These are phyloP conservation scores for Pseudorhombus dupliciocellatus DNA, from an alignment of 2,113 vertebrate genomes.

Conservation along the genomic window DNA sequence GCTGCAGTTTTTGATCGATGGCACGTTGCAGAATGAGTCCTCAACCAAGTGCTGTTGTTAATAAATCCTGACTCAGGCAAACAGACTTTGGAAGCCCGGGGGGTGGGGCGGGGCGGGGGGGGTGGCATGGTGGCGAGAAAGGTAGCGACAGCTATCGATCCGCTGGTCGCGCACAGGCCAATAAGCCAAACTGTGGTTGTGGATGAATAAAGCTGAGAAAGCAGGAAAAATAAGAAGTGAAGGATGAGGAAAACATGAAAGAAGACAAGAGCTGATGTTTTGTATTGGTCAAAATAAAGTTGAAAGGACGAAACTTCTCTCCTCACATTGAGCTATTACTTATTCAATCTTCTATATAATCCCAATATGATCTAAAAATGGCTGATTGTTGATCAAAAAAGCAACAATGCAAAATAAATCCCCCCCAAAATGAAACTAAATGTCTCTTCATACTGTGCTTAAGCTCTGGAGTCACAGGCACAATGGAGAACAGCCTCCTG, in stretches of 20 bases:
- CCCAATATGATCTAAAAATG: too few relatives aligned
- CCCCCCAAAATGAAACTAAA: too few relatives aligned
- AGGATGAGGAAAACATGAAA: background rate
- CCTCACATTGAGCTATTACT: too few relatives aligned
- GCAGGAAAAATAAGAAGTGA: slow-evolving; percentile 32
- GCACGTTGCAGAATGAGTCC: slow-evolving; percentile 67
- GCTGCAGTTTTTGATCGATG: slow-evolving; percentile 73
- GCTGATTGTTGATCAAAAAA: too few relatives aligned
- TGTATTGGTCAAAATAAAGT: background rate
- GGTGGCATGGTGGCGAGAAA: slow-evolving; percentile 49
- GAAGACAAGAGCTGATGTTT: too few relatives aligned
- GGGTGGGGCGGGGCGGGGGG: background rate
- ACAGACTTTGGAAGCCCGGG: slow-evolving; percentile 59
- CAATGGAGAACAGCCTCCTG: too few relatives aligned
- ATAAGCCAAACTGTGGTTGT: slow-evolving; percentile 64
- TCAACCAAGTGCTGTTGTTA: slow-evolving; percentile 64
- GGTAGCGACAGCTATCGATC: slow-evolving; percentile 74
- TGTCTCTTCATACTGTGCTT: too few relatives aligned
- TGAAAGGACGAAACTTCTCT: too few relatives aligned
- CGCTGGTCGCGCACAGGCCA: slow-evolving; percentile 36
- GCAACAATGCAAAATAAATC: too few relatives aligned
- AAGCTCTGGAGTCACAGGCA: too few relatives aligned
- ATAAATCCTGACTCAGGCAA: slow-evolving; percentile 75
- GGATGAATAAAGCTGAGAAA: slow-evolving; percentile 35
- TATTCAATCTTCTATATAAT: too few relatives aligned